Evolutionary conservation across 2,113 vertebrate genomes (phyloP), one percentile per base, ranked within the genome.

Genomic region (Meriones unguiculatus): DNA sequence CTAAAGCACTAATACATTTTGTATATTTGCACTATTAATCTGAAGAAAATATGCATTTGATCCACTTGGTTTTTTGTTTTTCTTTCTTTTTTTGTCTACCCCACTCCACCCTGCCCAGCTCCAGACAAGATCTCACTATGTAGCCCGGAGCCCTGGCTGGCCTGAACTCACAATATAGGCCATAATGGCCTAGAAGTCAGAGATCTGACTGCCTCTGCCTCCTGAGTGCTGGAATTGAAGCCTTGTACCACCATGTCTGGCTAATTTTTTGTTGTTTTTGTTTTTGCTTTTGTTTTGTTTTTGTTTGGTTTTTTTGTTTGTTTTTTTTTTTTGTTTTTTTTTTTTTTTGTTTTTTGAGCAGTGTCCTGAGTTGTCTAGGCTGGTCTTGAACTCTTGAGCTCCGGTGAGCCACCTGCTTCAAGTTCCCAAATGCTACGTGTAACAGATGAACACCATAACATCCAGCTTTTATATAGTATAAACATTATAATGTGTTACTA

Each of bases 1-100:
- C 64, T 15, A 85, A 97, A 89, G 20, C 50, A 95, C 46, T 70
- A 88, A 89, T 46, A n/a, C 14, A 94, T 82, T 93, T 75, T 85
- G 24, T 88, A 24, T 14, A 77, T 24, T 5, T 81, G 7, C 65
- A 87, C 5, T 82, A 88, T 50, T 82, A 87, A 24, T 77, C 25
- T 93, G 87, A 80, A 90, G 9, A 84, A 96, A 93, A 84, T 35
- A 92, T 54, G 22, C 90, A 94, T 59, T 62, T 38, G 25, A 62
- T 62, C 35, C 2, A 62, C 57, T 82, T 38, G 18, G n/a, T 10
- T 73, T 73, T 38, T 73, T 35, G 20, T 4, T 30, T 30, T 7
- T 7, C 10, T 67, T 50, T 46, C 13, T 85, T 32, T 50, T 13
- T 81, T 57, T 59, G 57, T 64, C 24, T 41, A 17, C 59, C 57